A percentile compares a stretch with the other conserved stretches of the same genome.
Evolutionary conservation across 2,888 invertebrate species (phyloP).

Genomic region (Caradrina clavipalpis): DNA sequence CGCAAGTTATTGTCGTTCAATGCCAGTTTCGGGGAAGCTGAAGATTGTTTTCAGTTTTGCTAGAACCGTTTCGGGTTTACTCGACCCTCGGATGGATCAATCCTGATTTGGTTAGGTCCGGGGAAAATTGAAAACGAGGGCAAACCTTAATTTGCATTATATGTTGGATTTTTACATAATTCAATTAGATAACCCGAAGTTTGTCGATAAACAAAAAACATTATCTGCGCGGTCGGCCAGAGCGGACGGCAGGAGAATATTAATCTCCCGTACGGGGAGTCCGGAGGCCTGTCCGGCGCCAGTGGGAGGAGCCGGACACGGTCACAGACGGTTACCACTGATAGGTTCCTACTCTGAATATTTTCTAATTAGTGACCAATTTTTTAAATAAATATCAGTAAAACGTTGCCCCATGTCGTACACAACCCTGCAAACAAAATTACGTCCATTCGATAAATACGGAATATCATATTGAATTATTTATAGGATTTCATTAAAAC

Average conservation of each 20-base stretch:
- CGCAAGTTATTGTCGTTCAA: constrained; percentile 61
- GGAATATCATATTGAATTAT: constrained; percentile 20
- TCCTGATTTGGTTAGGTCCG: constrained; percentile 58
- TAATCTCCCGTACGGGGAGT: constrained; percentile 33
- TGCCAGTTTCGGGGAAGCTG: constrained; percentile 52
- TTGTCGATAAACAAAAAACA: constrained; percentile 51
- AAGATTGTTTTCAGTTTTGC: constrained; percentile 74
- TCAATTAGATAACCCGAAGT: constrained; percentile 47
- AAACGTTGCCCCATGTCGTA: constrained; percentile 23
- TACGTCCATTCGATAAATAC: constrained; percentile 23
- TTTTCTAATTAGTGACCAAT: constrained; percentile 17
- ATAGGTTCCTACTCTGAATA: constrained; percentile 40
- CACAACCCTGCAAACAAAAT: constrained; percentile 35
- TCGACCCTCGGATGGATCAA: constrained; percentile 71
- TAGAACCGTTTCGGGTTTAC: constrained; percentile 67
- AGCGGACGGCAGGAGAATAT: constrained; percentile 45
- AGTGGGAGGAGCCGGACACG: not conserved
- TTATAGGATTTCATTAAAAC: constrained; percentile 18
- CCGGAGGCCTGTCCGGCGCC: not conserved
- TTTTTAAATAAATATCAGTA: constrained; percentile 32
- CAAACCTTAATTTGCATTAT: constrained; percentile 57
- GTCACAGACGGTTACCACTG: constrained; percentile 21
- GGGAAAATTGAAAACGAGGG: constrained; percentile 57
- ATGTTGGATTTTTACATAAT: constrained; percentile 53
- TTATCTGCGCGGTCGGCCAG: constrained; percentile 35